phyloP scores from a whole-genome alignment of 1,140 invertebrate genomes.

The Sminthurides bifidus region DNA sequence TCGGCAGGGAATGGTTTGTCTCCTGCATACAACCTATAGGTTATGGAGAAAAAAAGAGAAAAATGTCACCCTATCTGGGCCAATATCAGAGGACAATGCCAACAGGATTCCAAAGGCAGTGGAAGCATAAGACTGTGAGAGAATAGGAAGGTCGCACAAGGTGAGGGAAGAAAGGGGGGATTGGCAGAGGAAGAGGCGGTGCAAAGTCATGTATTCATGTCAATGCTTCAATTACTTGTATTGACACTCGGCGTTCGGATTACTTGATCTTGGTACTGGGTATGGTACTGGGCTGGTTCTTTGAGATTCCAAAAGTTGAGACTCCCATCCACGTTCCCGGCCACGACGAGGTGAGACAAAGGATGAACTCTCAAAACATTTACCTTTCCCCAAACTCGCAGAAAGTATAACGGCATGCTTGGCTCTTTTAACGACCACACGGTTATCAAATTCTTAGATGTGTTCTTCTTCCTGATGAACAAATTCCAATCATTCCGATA shows the following conservation, averaged over 20 bases:
- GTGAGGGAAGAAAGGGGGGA: not conserved
- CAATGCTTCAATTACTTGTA: conserved; percentile 12
- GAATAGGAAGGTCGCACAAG: no score
- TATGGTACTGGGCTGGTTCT: conserved; percentile 15
- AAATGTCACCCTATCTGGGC: no score
- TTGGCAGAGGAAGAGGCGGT: not conserved
- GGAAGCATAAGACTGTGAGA: no score
- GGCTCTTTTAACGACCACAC: conserved; percentile 25
- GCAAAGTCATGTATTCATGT: not conserved
- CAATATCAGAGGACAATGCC: no score
- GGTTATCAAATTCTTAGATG: conserved; percentile 18
- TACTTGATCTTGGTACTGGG: conserved; percentile 22
- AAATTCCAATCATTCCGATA: no score
- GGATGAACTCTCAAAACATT: conserved; percentile 10
- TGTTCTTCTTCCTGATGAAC: conserved; percentile 8
- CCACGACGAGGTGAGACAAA: conserved; percentile 7
- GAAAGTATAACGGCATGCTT: conserved; percentile 19
- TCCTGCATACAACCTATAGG: conserved; percentile 6
- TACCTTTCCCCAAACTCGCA: conserved; percentile 22
- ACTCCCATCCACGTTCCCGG: conserved; percentile 21
- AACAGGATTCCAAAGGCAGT: no score
- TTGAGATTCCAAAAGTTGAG: conserved; percentile 24
- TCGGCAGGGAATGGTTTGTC: not conserved
- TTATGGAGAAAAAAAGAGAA: no score
- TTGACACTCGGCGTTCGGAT: conserved; percentile 26